Evolutionary conservation across 2,797 vertebrate species (phyloP), one percentile per base, ranked within the genome.

Genomic region (Anabas testudineus): DNA sequence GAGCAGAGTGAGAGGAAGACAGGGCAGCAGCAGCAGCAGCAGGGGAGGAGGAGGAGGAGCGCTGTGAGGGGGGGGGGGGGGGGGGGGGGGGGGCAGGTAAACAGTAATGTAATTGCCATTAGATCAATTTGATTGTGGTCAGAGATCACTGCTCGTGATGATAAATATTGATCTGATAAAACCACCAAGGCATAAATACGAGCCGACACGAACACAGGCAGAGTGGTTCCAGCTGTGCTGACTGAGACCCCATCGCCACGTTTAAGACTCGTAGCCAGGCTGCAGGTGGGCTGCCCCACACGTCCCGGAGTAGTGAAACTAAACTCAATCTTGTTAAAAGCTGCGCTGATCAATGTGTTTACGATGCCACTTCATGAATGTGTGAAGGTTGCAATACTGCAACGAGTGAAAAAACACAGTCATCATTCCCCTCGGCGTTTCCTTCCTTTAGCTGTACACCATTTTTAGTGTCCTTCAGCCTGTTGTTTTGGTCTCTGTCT

Each of bases 201-300:
- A 71, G 67, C 65, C 36, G 74, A 74, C 52, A 39, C 65, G 78
- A 71, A 69, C 19, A 36, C 53, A 74, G 56, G 28, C 18, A 22
- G 68, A 55, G 66, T 83, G 89, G 93, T 91, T 88, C 86, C 58
- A 83, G 76, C 90, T 71, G 82, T 72, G 61, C 68, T 59, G 93
- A 93, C 93, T 95, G 89, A 91, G 91, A 89, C 89, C 93, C 95
- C 94, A 85, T 47, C 28, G 28, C 53, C 92, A 91, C 94, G 94
- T 91, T 94, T 87, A 94, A 37, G 62, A 30, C 7, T 39, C 34
- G 51, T 63, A 8, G 9, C 32, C 3, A 39, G 43, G 18, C 22
- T 13, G 41, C 16, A 24, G 14, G 37, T 12, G 6, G 32, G 30
- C 15, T 9, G 5, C 24, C 24, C n/a, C 34, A 21, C 24, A 36